phyloP scores from a whole-genome alignment of 2,888 invertebrate species.

The Trissoscelio sp. region DNA sequence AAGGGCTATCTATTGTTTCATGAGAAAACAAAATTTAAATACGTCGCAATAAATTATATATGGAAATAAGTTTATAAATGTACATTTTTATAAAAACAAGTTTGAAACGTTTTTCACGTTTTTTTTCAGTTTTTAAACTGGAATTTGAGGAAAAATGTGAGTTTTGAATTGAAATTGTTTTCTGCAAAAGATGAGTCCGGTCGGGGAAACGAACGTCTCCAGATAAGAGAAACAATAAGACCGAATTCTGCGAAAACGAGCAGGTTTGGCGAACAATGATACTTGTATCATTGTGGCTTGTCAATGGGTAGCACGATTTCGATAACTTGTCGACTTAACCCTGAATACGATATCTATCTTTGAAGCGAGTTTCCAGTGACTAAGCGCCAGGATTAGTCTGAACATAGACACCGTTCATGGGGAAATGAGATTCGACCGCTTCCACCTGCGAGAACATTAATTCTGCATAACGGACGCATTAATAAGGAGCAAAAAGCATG shows the following conservation, averaged over 20 bases:
- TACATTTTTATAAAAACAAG: too few relatives aligned
- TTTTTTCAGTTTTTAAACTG: too few relatives aligned
- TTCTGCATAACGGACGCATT: slow-evolving; percentile 73
- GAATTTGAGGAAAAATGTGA: too few relatives aligned
- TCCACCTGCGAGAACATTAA: slow-evolving; percentile 70
- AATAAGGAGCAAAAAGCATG: slow-evolving; percentile 72
- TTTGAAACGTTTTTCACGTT: too few relatives aligned
- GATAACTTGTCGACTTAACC: slow-evolving; percentile 64
- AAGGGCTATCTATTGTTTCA: background rate
- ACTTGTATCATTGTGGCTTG: slow-evolving; percentile 46
- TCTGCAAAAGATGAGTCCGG: slow-evolving; percentile 15
- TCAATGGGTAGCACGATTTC: slow-evolving; percentile 62
- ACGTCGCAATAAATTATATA: too few relatives aligned
- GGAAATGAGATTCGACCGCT: slow-evolving; percentile 66
- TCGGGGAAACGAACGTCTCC: slow-evolving; percentile 6
- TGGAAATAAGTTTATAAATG: too few relatives aligned
- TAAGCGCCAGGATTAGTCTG: slow-evolving; percentile 62
- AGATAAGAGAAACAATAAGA: slow-evolving; percentile 58
- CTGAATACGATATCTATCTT: slow-evolving; percentile 64
- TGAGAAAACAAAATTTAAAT: too few relatives aligned
- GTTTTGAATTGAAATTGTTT: slow-evolving; percentile 19
- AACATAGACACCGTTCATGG: slow-evolving; percentile 55
- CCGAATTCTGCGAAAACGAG: slow-evolving; percentile 48
- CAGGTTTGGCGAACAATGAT: slow-evolving; percentile 48
- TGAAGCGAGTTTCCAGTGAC: slow-evolving; percentile 60